These are phyloP conservation scores for Hypercompe scribonia DNA, from an alignment of 2,888 invertebrate genomes.

Conservation along the genomic window DNA sequence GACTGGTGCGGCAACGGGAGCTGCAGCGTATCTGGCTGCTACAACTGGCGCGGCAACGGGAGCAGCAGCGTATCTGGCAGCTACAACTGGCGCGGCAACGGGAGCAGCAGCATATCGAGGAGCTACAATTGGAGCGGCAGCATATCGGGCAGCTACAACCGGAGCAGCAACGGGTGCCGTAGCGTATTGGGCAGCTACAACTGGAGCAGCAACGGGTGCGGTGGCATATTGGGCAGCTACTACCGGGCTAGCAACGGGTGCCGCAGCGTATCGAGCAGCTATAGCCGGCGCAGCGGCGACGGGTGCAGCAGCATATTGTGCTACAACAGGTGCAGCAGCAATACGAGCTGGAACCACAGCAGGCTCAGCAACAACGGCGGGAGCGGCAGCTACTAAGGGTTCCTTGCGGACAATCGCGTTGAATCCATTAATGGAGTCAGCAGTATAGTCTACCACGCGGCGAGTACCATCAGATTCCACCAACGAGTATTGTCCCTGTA, in stretches of 20 bases:
- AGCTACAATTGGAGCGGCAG: slow-evolving; percentile 32
- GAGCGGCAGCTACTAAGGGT: slow-evolving; percentile 68
- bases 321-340: slow-evolving; percentile 46
- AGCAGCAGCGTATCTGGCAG: slow-evolving; percentile 57
- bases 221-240: slow-evolving; percentile 43
- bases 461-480: slow-evolving; percentile 79
- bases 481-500: slow-evolving; percentile 79
- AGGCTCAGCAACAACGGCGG: slow-evolving; percentile 74
- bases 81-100: slow-evolving; percentile 50
- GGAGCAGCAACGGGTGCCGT: slow-evolving; percentile 26
- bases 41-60: slow-evolving; percentile 47
- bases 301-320: slow-evolving; percentile 39
- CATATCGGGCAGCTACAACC: slow-evolving; percentile 28
- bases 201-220: slow-evolving; percentile 40
- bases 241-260: slow-evolving; percentile 43
- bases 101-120: slow-evolving; percentile 43
- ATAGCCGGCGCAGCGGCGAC: slow-evolving; percentile 41
- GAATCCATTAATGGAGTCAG: slow-evolving; percentile 78
- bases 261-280: slow-evolving; percentile 48
- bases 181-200: too few species aligned
- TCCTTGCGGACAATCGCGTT: slow-evolving; percentile 80
- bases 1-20: slow-evolving; percentile 42
- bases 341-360: slow-evolving; percentile 59
- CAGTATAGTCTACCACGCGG: slow-evolving; percentile 76
- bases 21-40: slow-evolving; percentile 36